Evolutionary conservation across 2,888 invertebrate genomes (phyloP), one percentile per base, ranked within the genome.

Genomic region (Trichopoda pennipes): DNA sequence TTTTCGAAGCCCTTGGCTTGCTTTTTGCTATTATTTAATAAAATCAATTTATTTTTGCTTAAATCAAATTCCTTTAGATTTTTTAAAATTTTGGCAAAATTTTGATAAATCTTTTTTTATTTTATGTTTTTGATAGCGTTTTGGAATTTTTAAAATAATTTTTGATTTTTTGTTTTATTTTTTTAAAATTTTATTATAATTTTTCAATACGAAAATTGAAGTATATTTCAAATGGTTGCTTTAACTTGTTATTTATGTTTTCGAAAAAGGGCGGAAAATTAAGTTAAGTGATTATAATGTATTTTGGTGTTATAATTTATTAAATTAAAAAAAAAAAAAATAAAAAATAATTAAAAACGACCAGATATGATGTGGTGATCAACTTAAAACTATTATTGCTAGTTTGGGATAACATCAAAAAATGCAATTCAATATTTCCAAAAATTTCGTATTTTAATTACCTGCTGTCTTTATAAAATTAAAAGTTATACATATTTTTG

Each of bases 121-220:
- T 79, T 77, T 83, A 76, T 81, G 58, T 84, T 84, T 85, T 85
- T 81, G 38, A 64, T 80, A 79, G 81, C 83, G 81, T 83, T 86
- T 85, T 85, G 64, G 85, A 85, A 85, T 85, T 85, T 85, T 77
- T 81, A 80, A 79, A 78, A 75, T 72, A 83, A 83, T 83, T 85
- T 85, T 84, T 84, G 66, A 70, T 69, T 21, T 47, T n/a, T 47
- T n/a, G 7, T 16, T 8, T 49, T 49, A 32, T 83, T 80, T 28
- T 83, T 85, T 81, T 70, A n/a, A 60, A 84, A 82, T 68, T 78
- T 74, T 55, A 80, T 79, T 49, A 2, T 49, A 17, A 49, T n/a
- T 72, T 81, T 64, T 64, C 21, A 60, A 28, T 44, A 32, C 10
- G n/a, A 69, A 64, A 55, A 19, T 80, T 83, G 81, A 83, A 76